Evolutionary conservation across 1,140 invertebrate species (phyloP).

Genomic region (Megathymus violae): DNA sequence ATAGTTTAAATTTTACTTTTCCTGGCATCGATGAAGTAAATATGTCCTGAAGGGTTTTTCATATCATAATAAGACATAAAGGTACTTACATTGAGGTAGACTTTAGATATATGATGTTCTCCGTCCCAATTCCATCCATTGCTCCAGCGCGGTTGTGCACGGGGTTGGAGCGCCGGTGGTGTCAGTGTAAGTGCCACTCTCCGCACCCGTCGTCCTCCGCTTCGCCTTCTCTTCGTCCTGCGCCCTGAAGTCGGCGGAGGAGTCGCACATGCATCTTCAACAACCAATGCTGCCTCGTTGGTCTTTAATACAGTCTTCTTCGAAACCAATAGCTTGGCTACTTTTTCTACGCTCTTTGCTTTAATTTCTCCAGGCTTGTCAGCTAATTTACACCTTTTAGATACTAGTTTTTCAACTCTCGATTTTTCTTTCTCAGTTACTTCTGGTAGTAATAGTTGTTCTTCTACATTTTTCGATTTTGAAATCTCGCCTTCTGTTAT

Average conservation of each 20-base stretch:
- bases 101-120: constrained; percentile 91
- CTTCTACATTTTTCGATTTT: constrained; percentile 5
- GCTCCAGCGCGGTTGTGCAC: constrained; percentile 89
- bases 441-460: constrained; percentile 35
- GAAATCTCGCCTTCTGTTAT: constrained; percentile 26
- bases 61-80: too few species aligned
- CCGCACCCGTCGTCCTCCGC: constrained; percentile 47
- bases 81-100: constrained; percentile 92
- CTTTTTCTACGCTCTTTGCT: constrained; percentile 58
- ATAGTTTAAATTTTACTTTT: too few species aligned
- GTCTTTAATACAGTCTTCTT: constrained; percentile 71
- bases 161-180: constrained; percentile 47
- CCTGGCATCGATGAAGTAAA: too few species aligned
- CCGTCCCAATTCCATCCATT: constrained; percentile 97
- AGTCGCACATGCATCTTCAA: constrained; percentile 70
- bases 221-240: constrained; percentile 48
- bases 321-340: constrained; percentile 65
- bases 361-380: constrained; percentile 51
- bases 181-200: constrained; percentile 46
- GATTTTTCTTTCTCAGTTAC: constrained; percentile 18
- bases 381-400: constrained; percentile 45
- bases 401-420: constrained; percentile 31
- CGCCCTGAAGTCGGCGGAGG: constrained; percentile 46
- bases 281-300: constrained; percentile 65
- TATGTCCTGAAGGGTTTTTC: too few species aligned